These are phyloP conservation scores for Apotomis capreana DNA, from an alignment of 2,888 invertebrate species.

Conservation along the genomic window DNA sequence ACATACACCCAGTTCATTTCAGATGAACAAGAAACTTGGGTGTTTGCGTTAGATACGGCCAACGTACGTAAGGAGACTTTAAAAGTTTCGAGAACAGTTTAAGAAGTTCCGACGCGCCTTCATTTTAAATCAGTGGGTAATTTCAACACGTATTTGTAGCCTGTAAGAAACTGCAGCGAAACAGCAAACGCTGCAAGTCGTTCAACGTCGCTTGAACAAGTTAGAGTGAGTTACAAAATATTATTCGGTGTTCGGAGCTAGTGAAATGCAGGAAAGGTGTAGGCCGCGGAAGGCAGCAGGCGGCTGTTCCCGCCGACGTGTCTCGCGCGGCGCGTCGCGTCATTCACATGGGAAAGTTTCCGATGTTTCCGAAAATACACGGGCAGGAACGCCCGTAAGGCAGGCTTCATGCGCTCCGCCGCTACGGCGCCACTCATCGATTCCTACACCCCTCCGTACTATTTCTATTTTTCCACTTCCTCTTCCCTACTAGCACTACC, in stretches of 20 bases:
- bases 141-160: conserved; percentile 19
- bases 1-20: conserved; percentile 51
- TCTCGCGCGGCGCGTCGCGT: conserved; percentile 18
- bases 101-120: conserved; percentile 48
- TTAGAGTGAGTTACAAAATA: conserved; percentile 46
- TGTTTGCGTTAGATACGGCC: conserved; percentile 47
- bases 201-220: conserved; percentile 28
- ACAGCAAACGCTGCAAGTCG: conserved; percentile 12
- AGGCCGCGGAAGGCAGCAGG: not conserved
- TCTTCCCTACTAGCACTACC: conserved; percentile 65
- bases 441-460: conserved; percentile 64
- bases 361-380: conserved; percentile 61
- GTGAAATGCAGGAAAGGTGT: conserved; percentile 40
- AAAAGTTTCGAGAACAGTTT: conserved; percentile 49
- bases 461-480: conserved; percentile 72
- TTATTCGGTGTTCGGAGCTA: conserved; percentile 42
- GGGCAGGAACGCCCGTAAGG: conserved; percentile 43
- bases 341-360: conserved; percentile 49
- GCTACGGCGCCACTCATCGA: conserved; percentile 65
- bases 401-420: conserved; percentile 53
- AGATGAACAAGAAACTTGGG: conserved; percentile 48
- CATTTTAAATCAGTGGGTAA: conserved; percentile 27
- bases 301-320: not conserved
- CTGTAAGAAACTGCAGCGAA: conserved; percentile 4
- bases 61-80: conserved; percentile 51